Conservation (phyloP, 2,888 invertebrate species). For the Ptychoptera albimana region DNA sequence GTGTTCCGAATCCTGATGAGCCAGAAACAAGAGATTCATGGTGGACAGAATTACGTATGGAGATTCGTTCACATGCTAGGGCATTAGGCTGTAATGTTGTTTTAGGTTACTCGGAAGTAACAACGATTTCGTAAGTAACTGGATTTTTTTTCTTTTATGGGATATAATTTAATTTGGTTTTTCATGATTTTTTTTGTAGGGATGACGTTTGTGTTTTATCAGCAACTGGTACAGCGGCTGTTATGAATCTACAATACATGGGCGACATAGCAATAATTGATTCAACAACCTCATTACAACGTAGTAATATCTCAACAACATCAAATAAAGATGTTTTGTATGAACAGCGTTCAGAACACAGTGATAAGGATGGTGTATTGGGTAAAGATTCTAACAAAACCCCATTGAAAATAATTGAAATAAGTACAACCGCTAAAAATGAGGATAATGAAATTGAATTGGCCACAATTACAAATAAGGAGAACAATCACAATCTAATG, state of each 20-base stretch:
- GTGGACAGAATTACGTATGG: conserved; percentile 95
- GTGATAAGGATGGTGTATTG: conserved; percentile 17
- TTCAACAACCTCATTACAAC: conserved; percentile 11
- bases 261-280: conserved; percentile 24
- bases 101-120: conserved; percentile 81
- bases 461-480: not conserved
- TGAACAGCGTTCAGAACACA: conserved; percentile 32
- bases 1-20: conserved; percentile 72
- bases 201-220: conserved; percentile 92
- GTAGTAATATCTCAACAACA: conserved; percentile 5
- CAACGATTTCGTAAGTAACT: conserved; percentile 67
- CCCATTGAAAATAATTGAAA: not conserved
- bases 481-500: not conserved
- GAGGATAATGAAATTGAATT: not conserved
- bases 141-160: conserved; percentile 4
- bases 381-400: not conserved
- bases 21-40: conserved; percentile 84
- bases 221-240: conserved; percentile 86
- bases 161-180: conserved; percentile 3
- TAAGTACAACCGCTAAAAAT: not conserved
- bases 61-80: conserved; percentile 84
- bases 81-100: conserved; percentile 89
- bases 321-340: conserved; percentile 26
- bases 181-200: conserved; percentile 40
- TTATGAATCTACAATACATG: conserved; percentile 45